Base-by-base conservation (phyloP, 2,113 vertebrate species). In the Connochaetes taurinus region DNA sequence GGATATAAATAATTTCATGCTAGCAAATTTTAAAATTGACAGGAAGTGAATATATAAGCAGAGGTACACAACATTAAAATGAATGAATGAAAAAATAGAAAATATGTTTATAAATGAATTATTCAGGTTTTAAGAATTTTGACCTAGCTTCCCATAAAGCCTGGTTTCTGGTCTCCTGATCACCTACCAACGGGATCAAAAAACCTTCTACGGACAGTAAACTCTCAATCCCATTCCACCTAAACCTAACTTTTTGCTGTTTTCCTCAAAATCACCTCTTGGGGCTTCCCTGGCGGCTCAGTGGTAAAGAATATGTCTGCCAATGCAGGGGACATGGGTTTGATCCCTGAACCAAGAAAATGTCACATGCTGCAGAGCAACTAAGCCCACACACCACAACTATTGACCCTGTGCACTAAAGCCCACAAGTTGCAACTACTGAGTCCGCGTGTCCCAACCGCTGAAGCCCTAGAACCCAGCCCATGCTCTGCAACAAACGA, bases 381-480 rank as follows among this genome's bases (percentile, higher is more conserved):
- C 36, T 25, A 40, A 74, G 36, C 36, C 36, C 6, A 74, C 0
- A 3, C 67, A 74, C 67, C 19, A 6, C 67, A 6, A 40, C 67
- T 74, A 6, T 13, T 25, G 21, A 25, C 3, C 21, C 67, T 40
- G 36, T 74, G 67, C 67, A 40, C 67, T 74, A 74, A 40, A 25
- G 36, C 11, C n/a, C 5, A 5, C 36, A 40, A 25, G 11, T 13
- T 40, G 36, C 67, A 40, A 40, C 36, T 40, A 25, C 19, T 40
- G 67, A 40, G 36, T 10, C 21, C n/a, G 0, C 0, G 5, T 23
- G 67, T 12, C 19, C 23, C 9, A 40, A 23, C 9, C 36, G 0
- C 19, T 25, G 36, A 40, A 74, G 36, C 36, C 67, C 36, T 40
- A 40, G 36, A 74, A 25, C 36, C 36, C 19, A 40, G 9, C 21